Conservation (phyloP, 2,797 vertebrate species). For the Protonibea diacanthus region DNA sequence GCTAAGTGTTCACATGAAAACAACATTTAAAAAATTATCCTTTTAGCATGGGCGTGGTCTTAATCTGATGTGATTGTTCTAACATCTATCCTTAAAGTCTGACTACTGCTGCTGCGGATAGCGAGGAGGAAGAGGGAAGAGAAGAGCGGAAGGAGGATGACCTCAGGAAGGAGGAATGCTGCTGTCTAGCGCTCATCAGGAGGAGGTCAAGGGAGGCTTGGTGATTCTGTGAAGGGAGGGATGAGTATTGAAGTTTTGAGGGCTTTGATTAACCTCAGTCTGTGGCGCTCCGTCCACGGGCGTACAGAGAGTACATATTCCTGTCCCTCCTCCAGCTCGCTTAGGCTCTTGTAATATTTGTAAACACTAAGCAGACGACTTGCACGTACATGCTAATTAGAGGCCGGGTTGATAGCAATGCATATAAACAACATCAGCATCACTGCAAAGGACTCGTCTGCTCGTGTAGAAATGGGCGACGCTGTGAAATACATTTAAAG, state of each 20-base stretch:
- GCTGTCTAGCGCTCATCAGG: constrained; percentile 41
- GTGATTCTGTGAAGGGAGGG: constrained; percentile 16
- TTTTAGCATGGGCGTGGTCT: neutral
- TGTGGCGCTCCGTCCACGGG: neutral
- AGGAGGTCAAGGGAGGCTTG: constrained; percentile 56
- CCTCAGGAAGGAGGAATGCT: constrained; percentile 61
- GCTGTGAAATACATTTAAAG: neutral
- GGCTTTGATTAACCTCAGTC: constrained; percentile 30
- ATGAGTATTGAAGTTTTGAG: constrained; percentile 3
- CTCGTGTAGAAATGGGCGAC: neutral
- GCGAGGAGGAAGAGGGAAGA: constrained; percentile 29
- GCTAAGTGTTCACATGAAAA: neutral
- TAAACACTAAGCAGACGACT: constrained; percentile 13
- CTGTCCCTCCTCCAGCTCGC: neutral
- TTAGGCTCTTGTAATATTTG: constrained; percentile 8
- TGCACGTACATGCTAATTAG: neutral
- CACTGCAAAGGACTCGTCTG: neutral
- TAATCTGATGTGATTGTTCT: constrained; percentile 7
- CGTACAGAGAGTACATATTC: neutral
- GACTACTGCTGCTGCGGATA: constrained; percentile 15
- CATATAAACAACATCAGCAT: constrained; percentile 26
- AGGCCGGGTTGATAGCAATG: constrained; percentile 1
- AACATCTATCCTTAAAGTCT: constrained; percentile 21
- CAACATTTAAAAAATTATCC: neutral
- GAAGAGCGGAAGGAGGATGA: constrained; percentile 46